Evolutionary conservation across 2,888 invertebrate species (phyloP).

Genomic region (Metallyticus violacea): DNA sequence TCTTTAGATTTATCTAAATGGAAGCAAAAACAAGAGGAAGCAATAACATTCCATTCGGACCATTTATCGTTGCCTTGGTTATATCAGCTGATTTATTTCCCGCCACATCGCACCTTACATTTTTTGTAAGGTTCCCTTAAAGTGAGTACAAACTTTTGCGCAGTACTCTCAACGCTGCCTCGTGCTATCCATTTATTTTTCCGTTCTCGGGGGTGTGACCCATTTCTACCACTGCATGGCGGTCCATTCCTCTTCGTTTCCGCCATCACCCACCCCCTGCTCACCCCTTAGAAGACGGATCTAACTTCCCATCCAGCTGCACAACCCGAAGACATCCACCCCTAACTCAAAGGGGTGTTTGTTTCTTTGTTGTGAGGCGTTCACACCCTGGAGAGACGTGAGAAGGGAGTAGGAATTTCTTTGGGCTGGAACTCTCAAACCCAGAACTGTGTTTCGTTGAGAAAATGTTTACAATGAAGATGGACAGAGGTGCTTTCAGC

Average conservation of each 20-base stretch:
- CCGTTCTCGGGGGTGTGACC: constrained; percentile 11
- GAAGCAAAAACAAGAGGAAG: background rate
- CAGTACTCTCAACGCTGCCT: background rate
- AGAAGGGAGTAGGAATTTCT: background rate
- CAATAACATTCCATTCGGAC: background rate
- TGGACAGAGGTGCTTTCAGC: background rate
- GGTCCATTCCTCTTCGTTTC: constrained; percentile 26
- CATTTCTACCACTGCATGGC: constrained; percentile 5
- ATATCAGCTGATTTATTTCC: background rate
- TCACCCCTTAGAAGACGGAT: no score
- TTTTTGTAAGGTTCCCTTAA: background rate
- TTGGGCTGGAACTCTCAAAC: background rate
- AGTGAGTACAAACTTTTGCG: background rate
- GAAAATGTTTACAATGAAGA: background rate
- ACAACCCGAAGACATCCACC: background rate
- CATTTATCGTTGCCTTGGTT: no score
- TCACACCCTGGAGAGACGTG: background rate
- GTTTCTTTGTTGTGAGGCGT: constrained; percentile 12
- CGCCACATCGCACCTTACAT: background rate
- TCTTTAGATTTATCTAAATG: background rate
- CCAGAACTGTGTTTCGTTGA: background rate
- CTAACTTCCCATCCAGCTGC: background rate
- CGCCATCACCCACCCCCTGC: background rate
- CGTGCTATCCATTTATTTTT: constrained; percentile 23
- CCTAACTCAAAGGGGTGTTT: constrained; percentile 10